Evolutionary conservation across 2,888 invertebrate genomes (phyloP).

Genomic region (Branchipolynoe longqiensis): DNA sequence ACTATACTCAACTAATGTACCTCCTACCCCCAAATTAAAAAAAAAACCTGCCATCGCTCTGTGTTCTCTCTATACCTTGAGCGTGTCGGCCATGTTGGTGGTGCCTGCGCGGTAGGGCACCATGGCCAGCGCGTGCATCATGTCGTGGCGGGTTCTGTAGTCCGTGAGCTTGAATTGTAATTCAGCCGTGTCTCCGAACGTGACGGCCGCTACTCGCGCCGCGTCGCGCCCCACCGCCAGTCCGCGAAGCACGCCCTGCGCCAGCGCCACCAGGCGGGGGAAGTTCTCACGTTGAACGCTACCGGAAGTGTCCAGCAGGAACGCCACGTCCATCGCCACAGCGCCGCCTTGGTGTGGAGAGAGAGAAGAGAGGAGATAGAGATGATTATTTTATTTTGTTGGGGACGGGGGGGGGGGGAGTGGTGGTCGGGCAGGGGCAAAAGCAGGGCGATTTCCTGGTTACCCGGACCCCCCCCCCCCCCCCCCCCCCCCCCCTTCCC

Average conservation of each 20-base stretch:
- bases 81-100: constrained; percentile 74
- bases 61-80: too few species aligned
- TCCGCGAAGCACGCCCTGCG: not conserved
- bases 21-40: too few species aligned
- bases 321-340: constrained; percentile 21
- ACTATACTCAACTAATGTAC: too few species aligned
- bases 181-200: constrained; percentile 65
- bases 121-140: constrained; percentile 68
- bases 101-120: constrained; percentile 71
- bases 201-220: constrained; percentile 61
- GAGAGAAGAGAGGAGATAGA: too few species aligned
- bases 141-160: constrained; percentile 65
- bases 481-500: too few species aligned
- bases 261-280: not conserved
- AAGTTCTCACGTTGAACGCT: constrained; percentile 52
- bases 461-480: not conserved
- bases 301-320: constrained; percentile 49
- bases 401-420: too few species aligned
- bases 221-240: constrained; percentile 14
- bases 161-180: constrained; percentile 67
- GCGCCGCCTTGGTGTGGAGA: not conserved
- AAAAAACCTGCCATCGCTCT: too few species aligned
- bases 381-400: too few species aligned
- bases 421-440: too few species aligned
- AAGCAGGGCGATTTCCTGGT: not conserved